phyloP scores from a whole-genome alignment of 2,888 invertebrate species.

The Oconnorella tubifera region DNA sequence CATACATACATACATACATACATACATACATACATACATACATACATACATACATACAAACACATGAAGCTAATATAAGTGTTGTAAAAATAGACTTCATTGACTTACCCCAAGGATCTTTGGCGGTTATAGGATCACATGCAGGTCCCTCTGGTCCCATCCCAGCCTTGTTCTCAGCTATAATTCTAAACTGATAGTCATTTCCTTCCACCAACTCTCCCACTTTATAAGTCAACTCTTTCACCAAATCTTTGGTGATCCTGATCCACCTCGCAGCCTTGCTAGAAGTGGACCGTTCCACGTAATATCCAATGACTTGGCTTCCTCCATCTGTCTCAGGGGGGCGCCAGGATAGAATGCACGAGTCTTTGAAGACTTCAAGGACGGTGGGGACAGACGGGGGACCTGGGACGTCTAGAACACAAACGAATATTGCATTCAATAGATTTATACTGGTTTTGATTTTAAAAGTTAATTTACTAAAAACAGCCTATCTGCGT shows the following conservation, averaged over 20 bases:
- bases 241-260: constrained; percentile 25
- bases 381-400: constrained; percentile 47
- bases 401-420: constrained; percentile 43
- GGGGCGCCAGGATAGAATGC: constrained; percentile 41
- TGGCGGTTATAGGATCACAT: constrained; percentile 40
- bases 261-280: constrained; percentile 52
- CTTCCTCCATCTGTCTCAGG: constrained; percentile 48
- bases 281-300: constrained; percentile 62
- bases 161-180: constrained; percentile 66
- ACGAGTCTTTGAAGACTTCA: constrained; percentile 44
- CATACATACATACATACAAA: not conserved
- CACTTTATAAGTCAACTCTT: constrained; percentile 24
- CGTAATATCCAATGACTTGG: constrained; percentile 50
- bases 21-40: not conserved
- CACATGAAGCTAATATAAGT: too few relatives aligned
- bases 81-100: too few relatives aligned
- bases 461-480: not conserved
- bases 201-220: constrained; percentile 47
- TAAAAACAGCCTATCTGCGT: too few relatives aligned
- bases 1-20: constrained; percentile 3
- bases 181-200: constrained; percentile 63
- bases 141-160: constrained; percentile 28
- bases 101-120: constrained; percentile 39
- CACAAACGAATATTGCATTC: too few relatives aligned
- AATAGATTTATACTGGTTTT: too few relatives aligned